Base-by-base conservation (phyloP, 2,113 vertebrate genomes). In the Phaetusa simplex region DNA sequence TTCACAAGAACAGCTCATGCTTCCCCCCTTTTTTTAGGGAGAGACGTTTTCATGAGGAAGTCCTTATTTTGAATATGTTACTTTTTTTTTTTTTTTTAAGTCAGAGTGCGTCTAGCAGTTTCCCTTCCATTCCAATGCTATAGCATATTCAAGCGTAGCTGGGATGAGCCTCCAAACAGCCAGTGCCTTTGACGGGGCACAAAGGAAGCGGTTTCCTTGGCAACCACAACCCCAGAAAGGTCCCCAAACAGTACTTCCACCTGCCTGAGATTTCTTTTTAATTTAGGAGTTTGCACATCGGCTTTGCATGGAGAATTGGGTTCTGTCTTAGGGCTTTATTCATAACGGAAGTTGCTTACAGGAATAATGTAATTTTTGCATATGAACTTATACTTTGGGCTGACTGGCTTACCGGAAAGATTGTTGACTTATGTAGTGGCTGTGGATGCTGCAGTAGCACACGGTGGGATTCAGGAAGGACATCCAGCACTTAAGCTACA, bases 151-250 rank as follows among this genome's bases (percentile, higher is more conserved):
- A 79, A 82, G 45, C 86, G 45, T 88, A 95, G 91, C 92, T 96
- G 96, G 91, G 85, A 97, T 65, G 64, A 86, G 45, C 64, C 45
- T 98, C 92, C 91, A 85, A 91, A 77, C 88, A 97, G 94, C 50
- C 83, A 91, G 21, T 70, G 94, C 93, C 86, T 97, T 97, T 95
- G 90, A 77, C 96, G 95, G 88, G 95, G 97, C 96, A 97, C 87
- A 96, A 88, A 96, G 71, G 88, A 97, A 95, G 43, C 14, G 2
- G 97, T 98, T 98, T 91, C 97, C 97, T 81, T 97, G 95, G 97
- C 86, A 98, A 98, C 97, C 0, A 5, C 76, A 94, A 83, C 69
- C 50, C 80, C 70, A 88, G 61, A 89, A 92, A 82, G 43, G 84
- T 97, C 94, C 88, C 93, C 80, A 55, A 93, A 90, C 66, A 87